Evolutionary conservation across 2,888 invertebrate genomes (phyloP).

Genomic region (Eutolmus rufibarbis): DNA sequence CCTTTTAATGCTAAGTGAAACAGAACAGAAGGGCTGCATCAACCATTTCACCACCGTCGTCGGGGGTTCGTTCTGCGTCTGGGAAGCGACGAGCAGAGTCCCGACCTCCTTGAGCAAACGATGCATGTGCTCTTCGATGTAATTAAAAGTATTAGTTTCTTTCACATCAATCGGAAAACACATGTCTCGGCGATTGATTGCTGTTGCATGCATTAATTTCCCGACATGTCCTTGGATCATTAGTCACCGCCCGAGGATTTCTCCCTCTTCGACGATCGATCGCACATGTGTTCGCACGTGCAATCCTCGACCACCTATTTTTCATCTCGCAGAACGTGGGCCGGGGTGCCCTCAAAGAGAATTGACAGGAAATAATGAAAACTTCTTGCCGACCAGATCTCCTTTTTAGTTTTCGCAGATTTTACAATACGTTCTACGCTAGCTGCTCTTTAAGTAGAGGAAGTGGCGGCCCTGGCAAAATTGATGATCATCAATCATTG

Average conservation of each 20-base stretch:
- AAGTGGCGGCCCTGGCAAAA: background rate
- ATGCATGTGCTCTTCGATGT: background rate
- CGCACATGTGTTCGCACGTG: background rate
- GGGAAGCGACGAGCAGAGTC: background rate
- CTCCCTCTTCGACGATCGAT: background rate
- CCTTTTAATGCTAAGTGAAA: background rate
- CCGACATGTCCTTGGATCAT: background rate
- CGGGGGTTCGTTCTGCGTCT: background rate
- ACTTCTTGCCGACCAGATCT: background rate
- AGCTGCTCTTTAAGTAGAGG: background rate
- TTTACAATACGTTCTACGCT: background rate
- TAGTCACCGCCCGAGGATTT: background rate
- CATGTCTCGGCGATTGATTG: background rate
- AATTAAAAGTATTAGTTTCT: background rate
- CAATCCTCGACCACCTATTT: background rate
- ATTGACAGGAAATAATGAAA: constrained; percentile 11
- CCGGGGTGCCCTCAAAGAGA: background rate
- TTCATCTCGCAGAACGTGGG: background rate
- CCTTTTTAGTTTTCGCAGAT: background rate
- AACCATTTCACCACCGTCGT: background rate
- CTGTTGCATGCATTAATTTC: background rate
- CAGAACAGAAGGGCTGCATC: background rate
- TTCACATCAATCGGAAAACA: background rate
- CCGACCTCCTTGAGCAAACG: background rate
- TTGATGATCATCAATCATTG: constrained; percentile 34